phyloP scores from a whole-genome alignment of 2,113 vertebrate genomes.

The Campylomormyrus numenius region DNA sequence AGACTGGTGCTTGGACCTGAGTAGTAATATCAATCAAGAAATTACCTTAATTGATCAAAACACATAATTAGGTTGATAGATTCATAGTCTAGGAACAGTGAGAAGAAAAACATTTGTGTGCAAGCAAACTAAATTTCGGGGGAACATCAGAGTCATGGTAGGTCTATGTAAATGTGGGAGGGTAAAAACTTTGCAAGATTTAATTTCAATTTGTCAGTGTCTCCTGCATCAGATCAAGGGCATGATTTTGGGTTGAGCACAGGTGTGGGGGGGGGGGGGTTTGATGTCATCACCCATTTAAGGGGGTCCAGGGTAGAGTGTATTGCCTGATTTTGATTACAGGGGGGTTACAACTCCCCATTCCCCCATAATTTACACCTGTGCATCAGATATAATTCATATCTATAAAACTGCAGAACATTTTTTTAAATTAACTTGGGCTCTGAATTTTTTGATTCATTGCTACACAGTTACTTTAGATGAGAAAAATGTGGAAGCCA shows the following conservation, averaged over 20 bases:
- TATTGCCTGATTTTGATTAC: neutral
- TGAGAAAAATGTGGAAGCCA: neutral
- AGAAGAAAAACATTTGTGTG: slow-evolving; percentile 31
- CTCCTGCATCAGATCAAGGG: neutral
- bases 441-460: neutral
- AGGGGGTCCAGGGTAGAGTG: neutral
- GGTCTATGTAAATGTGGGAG: neutral
- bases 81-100: slow-evolving; percentile 72
- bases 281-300: neutral
- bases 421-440: neutral
- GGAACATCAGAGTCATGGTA: neutral
- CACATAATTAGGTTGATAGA: slow-evolving; percentile 76
- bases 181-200: neutral
- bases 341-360: neutral
- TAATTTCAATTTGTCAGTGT: neutral
- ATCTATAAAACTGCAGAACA: neutral
- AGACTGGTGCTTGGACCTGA: slow-evolving; percentile 36
- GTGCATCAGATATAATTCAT: neutral
- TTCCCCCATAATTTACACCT: neutral
- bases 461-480: neutral
- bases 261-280: no score
- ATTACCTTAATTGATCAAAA: slow-evolving; percentile 77
- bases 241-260: neutral
- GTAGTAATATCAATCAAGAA: slow-evolving; percentile 63
- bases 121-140: neutral